Base-by-base conservation (phyloP, 1,140 invertebrate genomes). In the Drosophila nikananu region DNA sequence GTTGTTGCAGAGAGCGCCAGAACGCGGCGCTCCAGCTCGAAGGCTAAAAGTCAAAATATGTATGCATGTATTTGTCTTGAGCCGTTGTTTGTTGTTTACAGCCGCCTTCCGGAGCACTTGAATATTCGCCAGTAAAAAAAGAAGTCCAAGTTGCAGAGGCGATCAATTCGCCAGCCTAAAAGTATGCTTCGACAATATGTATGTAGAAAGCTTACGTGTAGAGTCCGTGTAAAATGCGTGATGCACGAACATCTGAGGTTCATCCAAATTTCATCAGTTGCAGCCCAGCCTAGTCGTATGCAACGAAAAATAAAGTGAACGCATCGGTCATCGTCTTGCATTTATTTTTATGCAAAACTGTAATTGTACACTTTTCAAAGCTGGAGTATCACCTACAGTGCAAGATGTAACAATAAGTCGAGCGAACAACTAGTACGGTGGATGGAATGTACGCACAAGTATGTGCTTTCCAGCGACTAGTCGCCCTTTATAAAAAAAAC, bases 31-130 rank as follows among this genome's bases (percentile, higher is more conserved):
- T 30, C 12, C n/a, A 21, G 9, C 21, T 21, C 15, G 52, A 60
- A 71, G 66, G 44, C 37, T 72, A 42, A 73, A 73, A 72, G 44
- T 60, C 52, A 72, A 71, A 72, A 71, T 59, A 59, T 59, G 32
- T 25, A 59, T 21, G 19, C 25, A 55, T 67, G 37, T 57, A 27
- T 67, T 42, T 27, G 52, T 32, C 44, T 27, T 6, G 23, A 51
- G 25, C 27, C 44, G 21, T 58, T 25, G 35, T 25, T 25, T 44
- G 19, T 46, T 21, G 27, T 30, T 55, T 55, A 55, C 37, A 23
- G 12, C 19, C 19, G 19, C 13, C 32, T 19, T n/a, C 32, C 32
- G 7, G 1, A 21, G 12, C 19, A 54, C n/a, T 23, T 35, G 13
- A 35, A 17, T 13, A 55, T 35, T 55, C 4, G 32, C 27, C 3